Evolutionary conservation across 2,797 vertebrate genomes (phyloP).

Genomic region (Poeciliopsis paucimaculata): DNA sequence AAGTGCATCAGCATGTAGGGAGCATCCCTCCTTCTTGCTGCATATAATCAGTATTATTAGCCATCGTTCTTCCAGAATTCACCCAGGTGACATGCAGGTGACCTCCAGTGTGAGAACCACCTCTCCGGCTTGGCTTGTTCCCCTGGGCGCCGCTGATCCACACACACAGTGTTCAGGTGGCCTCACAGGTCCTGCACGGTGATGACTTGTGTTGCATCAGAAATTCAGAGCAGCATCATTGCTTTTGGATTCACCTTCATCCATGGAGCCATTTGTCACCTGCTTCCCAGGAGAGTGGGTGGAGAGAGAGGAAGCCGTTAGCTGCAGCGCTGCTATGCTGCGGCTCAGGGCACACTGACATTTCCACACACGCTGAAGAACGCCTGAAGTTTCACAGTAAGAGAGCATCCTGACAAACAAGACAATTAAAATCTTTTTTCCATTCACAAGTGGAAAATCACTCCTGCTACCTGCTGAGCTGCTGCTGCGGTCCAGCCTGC

Average conservation of each 20-base stretch:
- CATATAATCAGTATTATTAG: conserved; percentile 57
- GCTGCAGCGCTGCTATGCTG: conserved; percentile 33
- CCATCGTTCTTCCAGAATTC: conserved; percentile 22
- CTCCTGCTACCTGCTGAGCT: neutral
- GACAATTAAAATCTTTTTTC: neutral
- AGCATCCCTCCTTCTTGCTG: conserved; percentile 20
- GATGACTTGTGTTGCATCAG: conserved; percentile 52
- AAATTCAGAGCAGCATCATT: conserved; percentile 52
- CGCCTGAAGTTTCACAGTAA: conserved; percentile 9
- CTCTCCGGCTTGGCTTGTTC: conserved; percentile 40
- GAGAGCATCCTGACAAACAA: neutral
- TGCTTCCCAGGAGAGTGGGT: neutral
- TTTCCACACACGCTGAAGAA: conserved; percentile 23
- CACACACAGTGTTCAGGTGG: conserved; percentile 66
- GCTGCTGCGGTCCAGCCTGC: conserved; percentile 3
- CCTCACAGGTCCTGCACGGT: conserved; percentile 53
- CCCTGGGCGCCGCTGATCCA: conserved; percentile 51
- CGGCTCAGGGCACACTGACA: neutral
- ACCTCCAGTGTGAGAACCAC: conserved; percentile 52
- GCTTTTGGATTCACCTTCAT: conserved; percentile 34
- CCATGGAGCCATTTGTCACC: conserved; percentile 24
- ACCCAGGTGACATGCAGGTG: conserved; percentile 47
- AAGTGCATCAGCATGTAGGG: conserved; percentile 21
- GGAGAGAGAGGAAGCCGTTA: conserved; percentile 7
- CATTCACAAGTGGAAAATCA: neutral